Evolutionary conservation across 2,113 vertebrate species (phyloP).

Genomic region (Paradisaea rubra): DNA sequence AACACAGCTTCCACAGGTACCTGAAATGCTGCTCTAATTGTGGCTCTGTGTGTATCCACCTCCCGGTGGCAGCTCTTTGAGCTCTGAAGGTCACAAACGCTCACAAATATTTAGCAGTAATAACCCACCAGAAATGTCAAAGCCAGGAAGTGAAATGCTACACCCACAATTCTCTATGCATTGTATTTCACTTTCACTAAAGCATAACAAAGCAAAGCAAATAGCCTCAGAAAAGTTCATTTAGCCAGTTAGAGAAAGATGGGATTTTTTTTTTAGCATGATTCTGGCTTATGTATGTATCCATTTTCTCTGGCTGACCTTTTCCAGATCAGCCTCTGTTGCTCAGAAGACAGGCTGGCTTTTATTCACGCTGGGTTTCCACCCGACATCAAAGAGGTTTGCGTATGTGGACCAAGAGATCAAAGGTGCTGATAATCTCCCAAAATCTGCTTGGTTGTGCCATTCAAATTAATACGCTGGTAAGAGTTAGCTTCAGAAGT

Average conservation of each 20-base stretch:
- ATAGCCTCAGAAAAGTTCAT: background rate
- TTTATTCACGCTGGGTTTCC: background rate
- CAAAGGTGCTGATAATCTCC: background rate
- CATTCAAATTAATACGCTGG: background rate
- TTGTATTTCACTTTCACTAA: background rate
- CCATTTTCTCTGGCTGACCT: slow-evolving; percentile 19
- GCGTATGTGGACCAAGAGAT: background rate
- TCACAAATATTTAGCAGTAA: slow-evolving; percentile 6
- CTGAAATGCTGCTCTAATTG: background rate
- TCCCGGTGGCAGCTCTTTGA: background rate
- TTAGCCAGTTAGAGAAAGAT: background rate
- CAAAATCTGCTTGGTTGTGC: background rate
- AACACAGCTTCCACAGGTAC: background rate
- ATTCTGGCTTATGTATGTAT: background rate
- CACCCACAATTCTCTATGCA: background rate
- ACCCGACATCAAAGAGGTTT: background rate
- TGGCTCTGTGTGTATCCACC: background rate
- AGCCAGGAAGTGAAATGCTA: slow-evolving; percentile 28
- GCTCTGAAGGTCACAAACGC: background rate
- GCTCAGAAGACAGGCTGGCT: background rate
- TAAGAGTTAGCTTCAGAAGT: background rate
- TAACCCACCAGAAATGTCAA: slow-evolving; percentile 9
- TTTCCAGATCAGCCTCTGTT: background rate
- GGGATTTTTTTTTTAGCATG: background rate
- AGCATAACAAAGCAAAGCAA: background rate